Evolutionary conservation across 1,140 invertebrate species (phyloP).

Genomic region (Aradophagus sp.): DNA sequence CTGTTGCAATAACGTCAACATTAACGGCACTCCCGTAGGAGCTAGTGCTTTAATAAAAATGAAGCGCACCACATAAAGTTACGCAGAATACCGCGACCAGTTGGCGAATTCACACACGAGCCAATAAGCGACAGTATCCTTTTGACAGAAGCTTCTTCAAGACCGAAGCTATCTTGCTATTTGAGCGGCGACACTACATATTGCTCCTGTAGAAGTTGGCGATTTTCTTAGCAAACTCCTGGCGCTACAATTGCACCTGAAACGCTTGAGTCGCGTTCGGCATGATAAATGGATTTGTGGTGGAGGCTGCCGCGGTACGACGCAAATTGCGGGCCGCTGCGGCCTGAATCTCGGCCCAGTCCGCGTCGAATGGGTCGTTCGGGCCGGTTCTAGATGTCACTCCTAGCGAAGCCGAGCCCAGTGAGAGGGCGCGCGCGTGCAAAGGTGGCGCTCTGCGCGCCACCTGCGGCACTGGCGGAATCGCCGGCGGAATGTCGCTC

Average conservation of each 20-base stretch:
- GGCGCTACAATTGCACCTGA: slow-evolving; percentile 80
- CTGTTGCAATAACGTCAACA: too few relatives aligned
- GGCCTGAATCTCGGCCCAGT: slow-evolving; percentile 86
- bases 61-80: too few relatives aligned
- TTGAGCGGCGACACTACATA: slow-evolving; percentile 62
- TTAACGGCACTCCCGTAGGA: too few relatives aligned
- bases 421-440: slow-evolving; percentile 79
- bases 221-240: slow-evolving; percentile 69
- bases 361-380: slow-evolving; percentile 88
- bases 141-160: too few relatives aligned
- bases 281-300: slow-evolving; percentile 73
- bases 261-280: slow-evolving; percentile 78
- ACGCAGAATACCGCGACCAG: too few relatives aligned
- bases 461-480: slow-evolving; percentile 68
- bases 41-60: too few relatives aligned
- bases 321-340: slow-evolving; percentile 73
- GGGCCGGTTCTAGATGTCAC: slow-evolving; percentile 61
- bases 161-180: neutral
- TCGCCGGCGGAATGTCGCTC: slow-evolving; percentile 50
- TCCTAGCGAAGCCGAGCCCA: slow-evolving; percentile 75
- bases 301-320: slow-evolving; percentile 64
- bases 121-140: too few relatives aligned
- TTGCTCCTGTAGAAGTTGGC: slow-evolving; percentile 67
- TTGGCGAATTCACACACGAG: too few relatives aligned
- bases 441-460: slow-evolving; percentile 76